Evolutionary conservation across 2,113 vertebrate species (phyloP).

Genomic region (Eleginops maclovinus): DNA sequence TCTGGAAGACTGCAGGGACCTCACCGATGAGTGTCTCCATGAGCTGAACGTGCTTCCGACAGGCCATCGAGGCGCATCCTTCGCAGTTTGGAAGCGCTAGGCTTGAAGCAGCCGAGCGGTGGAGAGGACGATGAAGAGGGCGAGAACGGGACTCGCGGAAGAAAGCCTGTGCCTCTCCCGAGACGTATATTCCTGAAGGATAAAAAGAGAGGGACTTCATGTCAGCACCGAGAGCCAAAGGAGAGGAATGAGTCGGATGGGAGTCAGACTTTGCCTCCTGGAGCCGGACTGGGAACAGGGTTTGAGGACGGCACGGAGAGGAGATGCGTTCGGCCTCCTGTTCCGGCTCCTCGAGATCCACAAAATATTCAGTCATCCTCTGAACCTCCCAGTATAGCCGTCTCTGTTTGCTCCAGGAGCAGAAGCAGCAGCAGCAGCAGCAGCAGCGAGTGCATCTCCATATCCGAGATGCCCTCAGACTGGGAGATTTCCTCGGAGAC

Average conservation of each 20-base stretch:
- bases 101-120: constrained; percentile 12
- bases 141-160: neutral
- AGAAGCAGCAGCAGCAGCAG: constrained; percentile 59
- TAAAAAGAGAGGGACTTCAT: constrained; percentile 43
- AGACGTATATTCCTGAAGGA: constrained; percentile 71
- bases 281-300: constrained; percentile 31
- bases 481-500: constrained; percentile 65
- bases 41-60: constrained; percentile 89
- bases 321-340: neutral
- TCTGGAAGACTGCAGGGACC: constrained; percentile 83
- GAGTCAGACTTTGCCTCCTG: constrained; percentile 62
- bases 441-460: constrained; percentile 67
- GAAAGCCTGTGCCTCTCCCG: constrained; percentile 62
- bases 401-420: neutral
- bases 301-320: neutral
- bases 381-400: neutral
- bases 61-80: constrained; percentile 94
- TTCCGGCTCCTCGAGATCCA: constrained; percentile 51
- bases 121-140: constrained; percentile 23
- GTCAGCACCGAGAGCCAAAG: constrained; percentile 23
- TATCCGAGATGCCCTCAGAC: constrained; percentile 64
- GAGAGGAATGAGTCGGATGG: constrained; percentile 11
- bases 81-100: constrained; percentile 84
- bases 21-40: constrained; percentile 86
- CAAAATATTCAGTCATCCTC: constrained; percentile 22